Evolutionary conservation across 2,888 invertebrate species (phyloP), one percentile per base, ranked within the genome.

Genomic region (Pristionchus entomophagus): DNA sequence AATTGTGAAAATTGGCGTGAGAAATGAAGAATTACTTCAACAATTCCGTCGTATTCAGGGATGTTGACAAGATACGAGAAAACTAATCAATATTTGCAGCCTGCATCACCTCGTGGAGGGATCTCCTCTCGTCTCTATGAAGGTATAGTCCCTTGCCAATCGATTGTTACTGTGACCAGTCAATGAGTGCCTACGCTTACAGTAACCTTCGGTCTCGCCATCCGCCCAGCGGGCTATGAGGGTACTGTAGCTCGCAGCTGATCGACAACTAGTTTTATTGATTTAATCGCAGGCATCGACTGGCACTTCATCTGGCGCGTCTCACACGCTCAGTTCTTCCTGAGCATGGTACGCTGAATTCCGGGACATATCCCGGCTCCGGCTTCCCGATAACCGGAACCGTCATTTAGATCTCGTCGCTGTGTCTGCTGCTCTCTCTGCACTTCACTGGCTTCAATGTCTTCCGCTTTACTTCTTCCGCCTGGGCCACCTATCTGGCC

Each of bases 401-500:
- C 78, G 32, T 22, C 62, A 17, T 59, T 56, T 35, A 86, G 86
- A 41, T 85, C n/a, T 77, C 84, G n/a, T 84, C 84, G 38, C 19
- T 53, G 45, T 86, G 86, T 49, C 78, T 87, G n/a, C 45, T 84
- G 17, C 26, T 84, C 32, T 62, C 85, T 6, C 69, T 87, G n/a
- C 49, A 78, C 35, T 51, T 77, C 65, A 81, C 62, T 29, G 87
- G 87, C 38, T 86, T 86, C 86, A 85, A 51, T 73, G 51, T 86
- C 53, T 85, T 86, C 73, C 86, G 86, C 59, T 87, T 87, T 69
- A 86, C 87, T 10, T 84, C 84, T 12, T 53, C 84, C 19, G 83
- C 62, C 51, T 51, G 38, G 78, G 65, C 82, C 2, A 59, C 69
- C 2, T 87, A 85, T 51, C 85, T 89, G 53, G 84, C 88, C 77